Base-by-base conservation (phyloP, 2,888 invertebrate species). In the Mamestra brassicae region DNA sequence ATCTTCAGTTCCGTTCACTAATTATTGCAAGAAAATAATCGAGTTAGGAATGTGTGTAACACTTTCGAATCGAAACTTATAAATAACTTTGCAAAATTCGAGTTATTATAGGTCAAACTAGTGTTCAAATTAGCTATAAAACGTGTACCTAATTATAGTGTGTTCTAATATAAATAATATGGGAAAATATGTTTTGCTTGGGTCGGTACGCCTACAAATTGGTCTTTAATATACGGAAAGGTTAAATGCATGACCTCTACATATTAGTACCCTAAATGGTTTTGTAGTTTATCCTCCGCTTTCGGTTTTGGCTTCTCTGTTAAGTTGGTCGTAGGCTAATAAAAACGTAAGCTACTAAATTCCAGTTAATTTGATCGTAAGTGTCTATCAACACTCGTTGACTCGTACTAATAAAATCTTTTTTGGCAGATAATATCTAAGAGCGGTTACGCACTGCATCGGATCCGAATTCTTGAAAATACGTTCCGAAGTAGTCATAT, bases 11-110 rank as follows among this genome's bases (percentile, higher is more conserved):
- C 71, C 82, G 79, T 67, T 71, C 58, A 26, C 34, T 73, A 65
- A 67, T 70, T 70, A 74, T 50, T 57, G 71, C 61, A 77, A 76
- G 71, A 63, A 74, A 55, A 60, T 26, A n/a, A 64, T 17, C 54
- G 47, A 55, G 47, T 65, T 63, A 54, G 47, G 47, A 78, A 70
- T 62, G 72, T 10, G 34, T 72, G 67, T 47, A 60, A 38, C 67
- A 82, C 85, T 86, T 82, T 87, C 85, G 38, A 75, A 74, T 65
- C 38, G 52, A 79, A 26, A 57, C 54, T 58, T 36, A 55, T 26
- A 38, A 34, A 52, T 58, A 60, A n/a, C 26, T 52, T 52, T 3
- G 36, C 47, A 36, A 61, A 55, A 66, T 15, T 67, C n/a, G 3
- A 70, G 62, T 73, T 61, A 13, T 55, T 4, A 3, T 50, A 45